Evolutionary conservation across 92 coral and sea anemone species (phyloP), one percentile per base, ranked within the genome.

Genomic region (Isaurus tuberculatus): DNA sequence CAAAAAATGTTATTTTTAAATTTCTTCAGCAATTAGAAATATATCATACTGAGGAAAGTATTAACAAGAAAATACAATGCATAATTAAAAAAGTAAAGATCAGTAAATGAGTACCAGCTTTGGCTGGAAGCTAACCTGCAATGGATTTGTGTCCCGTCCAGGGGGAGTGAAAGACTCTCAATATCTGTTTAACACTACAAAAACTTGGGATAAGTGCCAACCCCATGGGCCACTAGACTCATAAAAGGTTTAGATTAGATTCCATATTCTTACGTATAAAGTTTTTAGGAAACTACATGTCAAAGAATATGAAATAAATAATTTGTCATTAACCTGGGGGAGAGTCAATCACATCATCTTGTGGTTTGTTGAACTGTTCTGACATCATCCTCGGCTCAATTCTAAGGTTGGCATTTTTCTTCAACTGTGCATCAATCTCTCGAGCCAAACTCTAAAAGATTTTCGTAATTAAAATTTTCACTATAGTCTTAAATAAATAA

Each of bases 301-400:
- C 1, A 31, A 10, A 60, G 10, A 19, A 29, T 29, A 10, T 66
- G 30, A 29, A 32, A 16, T 16, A 6, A 43, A 23, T 27, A 2
- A 16, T n/a, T n/a, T 37, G 33, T 22, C 3, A 14, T 72, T 23
- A 25, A 75, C 98, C 98, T 93, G 98, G 90, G 22, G 98, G 98
- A 1, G 93, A 91, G 32, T 93, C 98, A 23, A 67, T 77, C 79
- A 87, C 86, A 58, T 92, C 88, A 40, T 74, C 61, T 55, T 89
- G 73, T 28, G 95, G 88, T 89, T 91, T 93, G 79, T 93, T 91
- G 66, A 91, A 93, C 73, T 93, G 98, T 57, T 96, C 99, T 29
- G 99, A 90, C 85, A 96, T 79, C 91, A 91, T 92, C 71, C 98
- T 86, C 20, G 99, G 99, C 78, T 96, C 99, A 83, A 96, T 96